phyloP scores from a whole-genome alignment of 2,797 vertebrate species.

The Rhinogobio ventralis region DNA sequence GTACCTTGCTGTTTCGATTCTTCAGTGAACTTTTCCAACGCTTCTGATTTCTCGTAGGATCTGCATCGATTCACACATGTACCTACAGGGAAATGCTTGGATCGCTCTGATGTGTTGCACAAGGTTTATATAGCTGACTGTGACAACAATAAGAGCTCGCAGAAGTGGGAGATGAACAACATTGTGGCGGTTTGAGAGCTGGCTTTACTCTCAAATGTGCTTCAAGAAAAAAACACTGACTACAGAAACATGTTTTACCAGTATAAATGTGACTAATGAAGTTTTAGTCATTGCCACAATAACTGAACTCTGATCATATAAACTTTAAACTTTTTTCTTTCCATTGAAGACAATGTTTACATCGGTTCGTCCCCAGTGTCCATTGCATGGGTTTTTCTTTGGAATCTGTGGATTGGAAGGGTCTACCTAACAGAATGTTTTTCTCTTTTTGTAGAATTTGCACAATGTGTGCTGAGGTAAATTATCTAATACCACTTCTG shows the following conservation, averaged over 20 bases:
- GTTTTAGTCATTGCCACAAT: conserved; percentile 36
- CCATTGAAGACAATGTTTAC: conserved; percentile 61
- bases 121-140: conserved; percentile 94
- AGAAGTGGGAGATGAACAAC: conserved; percentile 99
- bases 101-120: conserved; percentile 94
- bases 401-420: conserved; percentile 53
- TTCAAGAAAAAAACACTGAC: conserved; percentile 30
- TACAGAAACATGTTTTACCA: conserved; percentile 49
- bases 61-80: conserved; percentile 90
- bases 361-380: conserved; percentile 52
- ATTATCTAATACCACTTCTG: conserved; percentile 41
- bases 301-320: conserved; percentile 38
- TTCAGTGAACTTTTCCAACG: background rate
- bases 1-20: background rate
- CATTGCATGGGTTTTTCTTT: conserved; percentile 46
- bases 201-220: conserved; percentile 12
- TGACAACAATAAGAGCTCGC: conserved; percentile 88
- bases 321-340: conserved; percentile 10
- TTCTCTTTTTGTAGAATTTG: conserved; percentile 12
- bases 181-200: conserved; percentile 89
- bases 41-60: conserved; percentile 77
- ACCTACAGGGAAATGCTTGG: conserved; percentile 85
- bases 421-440: conserved; percentile 41
- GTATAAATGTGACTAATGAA: conserved; percentile 45
- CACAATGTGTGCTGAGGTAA: conserved; percentile 25